Evolutionary conservation across 2,888 invertebrate species (phyloP).

Genomic region (Himalopsyche tibetana): DNA sequence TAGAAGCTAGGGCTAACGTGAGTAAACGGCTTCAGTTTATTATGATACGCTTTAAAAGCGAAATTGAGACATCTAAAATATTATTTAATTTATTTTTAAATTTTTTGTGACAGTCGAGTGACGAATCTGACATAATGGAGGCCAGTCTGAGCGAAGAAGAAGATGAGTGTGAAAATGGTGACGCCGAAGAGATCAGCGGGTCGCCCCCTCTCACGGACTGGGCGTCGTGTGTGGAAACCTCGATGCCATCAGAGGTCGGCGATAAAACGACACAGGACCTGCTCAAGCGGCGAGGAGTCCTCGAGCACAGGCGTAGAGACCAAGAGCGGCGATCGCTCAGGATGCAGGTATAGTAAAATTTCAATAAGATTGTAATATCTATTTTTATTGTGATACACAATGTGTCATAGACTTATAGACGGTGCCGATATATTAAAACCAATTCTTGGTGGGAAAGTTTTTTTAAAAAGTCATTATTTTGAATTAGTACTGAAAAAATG

Average conservation of each 20-base stretch:
- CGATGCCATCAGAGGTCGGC: conserved; percentile 67
- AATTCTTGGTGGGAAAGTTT: too few species aligned
- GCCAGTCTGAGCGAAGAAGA: conserved; percentile 73
- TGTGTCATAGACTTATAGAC: too few species aligned
- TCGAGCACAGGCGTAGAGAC: conserved; percentile 73
- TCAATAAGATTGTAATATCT: too few species aligned
- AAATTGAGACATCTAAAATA: too few species aligned
- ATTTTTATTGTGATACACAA: too few species aligned
- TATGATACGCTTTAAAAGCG: too few species aligned
- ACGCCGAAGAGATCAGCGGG: conserved; percentile 72
- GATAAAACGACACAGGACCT: conserved; percentile 69
- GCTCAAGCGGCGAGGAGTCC: conserved; percentile 73
- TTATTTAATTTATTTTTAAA: too few species aligned
- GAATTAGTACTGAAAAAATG: too few species aligned
- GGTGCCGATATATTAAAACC: too few species aligned
- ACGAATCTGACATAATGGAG: conserved; percentile 63
- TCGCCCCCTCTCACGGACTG: conserved; percentile 67
- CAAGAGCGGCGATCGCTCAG: conserved; percentile 72
- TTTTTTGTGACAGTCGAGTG: conserved; percentile 58
- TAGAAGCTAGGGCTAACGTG: conserved; percentile 46
- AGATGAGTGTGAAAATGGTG: conserved; percentile 73
- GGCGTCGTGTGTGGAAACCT: conserved; percentile 66
- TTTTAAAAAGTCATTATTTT: too few species aligned
- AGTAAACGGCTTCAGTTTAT: neutral
- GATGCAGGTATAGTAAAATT: conserved; percentile 71